Evolutionary conservation across 2,888 invertebrate genomes (phyloP).

Genomic region (Microctonus brassicae): DNA sequence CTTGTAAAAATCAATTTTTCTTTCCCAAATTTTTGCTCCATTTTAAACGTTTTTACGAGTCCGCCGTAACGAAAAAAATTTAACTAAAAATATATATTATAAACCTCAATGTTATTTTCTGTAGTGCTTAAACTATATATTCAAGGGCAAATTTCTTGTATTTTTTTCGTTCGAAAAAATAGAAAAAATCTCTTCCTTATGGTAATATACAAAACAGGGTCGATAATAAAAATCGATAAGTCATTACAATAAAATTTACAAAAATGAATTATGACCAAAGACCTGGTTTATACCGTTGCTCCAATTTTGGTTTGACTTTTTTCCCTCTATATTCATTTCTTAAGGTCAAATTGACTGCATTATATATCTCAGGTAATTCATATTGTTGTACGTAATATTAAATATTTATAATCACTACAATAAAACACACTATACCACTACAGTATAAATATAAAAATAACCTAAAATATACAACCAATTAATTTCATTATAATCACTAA

Average conservation of each 20-base stretch:
- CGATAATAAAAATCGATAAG: constrained; percentile 8
- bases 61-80: not conserved
- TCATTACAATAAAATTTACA: constrained; percentile 3
- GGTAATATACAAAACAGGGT: not conserved
- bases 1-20: constrained; percentile 20
- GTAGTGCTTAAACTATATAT: no score
- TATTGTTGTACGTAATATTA: no score
- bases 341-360: not conserved
- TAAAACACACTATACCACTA: no score
- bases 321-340: not conserved
- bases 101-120: no score
- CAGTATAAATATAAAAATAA: no score
- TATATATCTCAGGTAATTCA: not conserved
- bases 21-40: constrained; percentile 27
- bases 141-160: constrained; percentile 49
- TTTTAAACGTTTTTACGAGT: constrained; percentile 30
- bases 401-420: no score
- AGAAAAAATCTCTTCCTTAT: not conserved
- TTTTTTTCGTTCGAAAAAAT: no score
- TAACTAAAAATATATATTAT: not conserved
- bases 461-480: no score
- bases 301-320: constrained; percentile 18
- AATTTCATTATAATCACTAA: no score
- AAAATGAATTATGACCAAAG: constrained; percentile 12
- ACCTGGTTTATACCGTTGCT: constrained; percentile 16